Evolutionary conservation across 2,113 vertebrate genomes (phyloP).

Genomic region (Spea bombifrons): DNA sequence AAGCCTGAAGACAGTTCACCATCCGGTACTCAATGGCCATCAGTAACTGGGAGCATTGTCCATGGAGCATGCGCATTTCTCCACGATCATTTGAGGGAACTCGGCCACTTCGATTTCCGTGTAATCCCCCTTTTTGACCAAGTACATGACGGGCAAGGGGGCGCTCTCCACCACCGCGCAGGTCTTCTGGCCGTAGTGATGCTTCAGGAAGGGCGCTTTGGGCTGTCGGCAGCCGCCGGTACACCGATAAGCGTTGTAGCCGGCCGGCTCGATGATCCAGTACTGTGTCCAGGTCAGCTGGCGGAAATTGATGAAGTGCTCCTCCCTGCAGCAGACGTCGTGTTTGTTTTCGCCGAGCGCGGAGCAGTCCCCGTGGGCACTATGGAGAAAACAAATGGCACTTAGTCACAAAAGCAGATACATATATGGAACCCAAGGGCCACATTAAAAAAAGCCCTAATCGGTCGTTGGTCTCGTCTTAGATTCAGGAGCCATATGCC

Average conservation of each 20-base stretch:
- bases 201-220: constrained; percentile 51
- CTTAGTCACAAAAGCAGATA: too few relatives aligned
- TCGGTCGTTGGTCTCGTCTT: too few relatives aligned
- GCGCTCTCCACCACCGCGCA: constrained; percentile 73
- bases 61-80: constrained; percentile 75
- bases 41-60: constrained; percentile 73
- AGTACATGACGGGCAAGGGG: constrained; percentile 83
- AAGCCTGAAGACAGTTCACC: too few relatives aligned
- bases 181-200: constrained; percentile 66
- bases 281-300: constrained; percentile 78
- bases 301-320: constrained; percentile 78
- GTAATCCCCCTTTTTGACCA: constrained; percentile 81
- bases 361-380: constrained; percentile 77
- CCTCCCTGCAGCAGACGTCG: constrained; percentile 74
- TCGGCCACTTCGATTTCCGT: constrained; percentile 86
- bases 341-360: constrained; percentile 48
- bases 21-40: constrained; percentile 30
- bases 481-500: too few relatives aligned
- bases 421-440: too few relatives aligned
- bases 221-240: constrained; percentile 71
- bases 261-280: constrained; percentile 80
- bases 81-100: constrained; percentile 82
- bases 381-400: constrained; percentile 46
- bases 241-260: constrained; percentile 78
- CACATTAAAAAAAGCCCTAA: too few relatives aligned